Evolutionary conservation across 2,797 vertebrate genomes (phyloP), one percentile per base, ranked within the genome.

Genomic region (Bovichtus diacanthus): DNA sequence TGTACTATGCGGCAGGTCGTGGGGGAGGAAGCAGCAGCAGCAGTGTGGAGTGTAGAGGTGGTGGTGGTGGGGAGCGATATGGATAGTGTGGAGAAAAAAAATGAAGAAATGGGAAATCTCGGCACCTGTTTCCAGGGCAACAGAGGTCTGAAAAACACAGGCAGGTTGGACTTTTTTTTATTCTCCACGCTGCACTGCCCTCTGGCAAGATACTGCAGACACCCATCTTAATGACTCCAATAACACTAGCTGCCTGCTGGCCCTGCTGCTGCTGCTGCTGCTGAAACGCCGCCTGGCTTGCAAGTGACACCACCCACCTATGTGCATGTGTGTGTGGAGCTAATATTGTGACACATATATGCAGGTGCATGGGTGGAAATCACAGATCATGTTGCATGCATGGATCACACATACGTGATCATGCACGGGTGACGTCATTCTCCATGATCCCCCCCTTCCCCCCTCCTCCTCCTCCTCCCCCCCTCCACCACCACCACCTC

Each of bases 51-150:
- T 34, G 77, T 27, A 73, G 69, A 9, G 47, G 51, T 9, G 54
- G 67, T 54, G 73, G 78, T 49, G 82, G 81, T 72, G 86, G 74
- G 88, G 87, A 79, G 68, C 86, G 89, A 90, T 90, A 93, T 92
- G 92, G 91, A 92, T 92, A 91, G 92, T 83, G 86, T 88, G 85
- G 88, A 92, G 18, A 15, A 41, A 66, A 93, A 93, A 95, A 87
- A 93, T 88, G 92, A 94, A 94, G 91, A 93, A 92, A 93, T 87
- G 87, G 89, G 92, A 93, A 95, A 93, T 95, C 93, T 94, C 91
- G 72, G 92, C 91, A 95, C 93, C 94, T 94, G 95, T 96, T 96
- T 95, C 95, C 95, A 96, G 92, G 94, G 95, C 93, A 95, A 95
- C 95, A 90, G 92, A 93, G 93, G 94, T 93, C 94, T 95, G 94